Conservation (phyloP, 1,140 invertebrate genomes). For the Steinernema feltiae region DNA sequence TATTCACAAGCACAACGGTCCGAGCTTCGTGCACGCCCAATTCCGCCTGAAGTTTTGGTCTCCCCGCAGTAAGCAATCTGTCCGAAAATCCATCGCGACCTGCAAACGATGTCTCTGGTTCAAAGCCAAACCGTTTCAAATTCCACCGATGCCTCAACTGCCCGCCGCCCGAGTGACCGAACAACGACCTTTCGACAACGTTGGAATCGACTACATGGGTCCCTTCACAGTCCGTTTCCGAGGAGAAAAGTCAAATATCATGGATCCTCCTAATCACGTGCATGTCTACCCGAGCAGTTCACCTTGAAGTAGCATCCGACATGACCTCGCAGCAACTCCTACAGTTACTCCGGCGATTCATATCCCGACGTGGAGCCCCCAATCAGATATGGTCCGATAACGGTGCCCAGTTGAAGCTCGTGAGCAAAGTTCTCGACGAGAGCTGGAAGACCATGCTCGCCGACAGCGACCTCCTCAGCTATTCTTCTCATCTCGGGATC, state of each 20-base stretch:
- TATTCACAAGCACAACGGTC: too few relatives aligned
- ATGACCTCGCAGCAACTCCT: neutral
- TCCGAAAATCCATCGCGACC: too few relatives aligned
- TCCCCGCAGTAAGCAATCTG: too few relatives aligned
- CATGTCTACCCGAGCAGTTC: slow-evolving; percentile 17
- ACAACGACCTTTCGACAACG: slow-evolving; percentile 4
- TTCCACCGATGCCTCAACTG: slow-evolving; percentile 7
- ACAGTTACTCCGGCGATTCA: slow-evolving; percentile 11
- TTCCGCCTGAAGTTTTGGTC: too few relatives aligned
- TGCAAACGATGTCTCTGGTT: neutral
- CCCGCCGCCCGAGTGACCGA: neutral
- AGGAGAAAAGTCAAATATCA: neutral
- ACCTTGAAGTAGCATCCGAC: neutral
- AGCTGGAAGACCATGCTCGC: neutral
- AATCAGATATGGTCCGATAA: slow-evolving; percentile 7
- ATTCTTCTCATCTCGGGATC: neutral
- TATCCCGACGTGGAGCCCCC: slow-evolving; percentile 13
- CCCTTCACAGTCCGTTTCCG: neutral
- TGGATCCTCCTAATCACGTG: slow-evolving; percentile 24
- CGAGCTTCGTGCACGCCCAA: too few relatives aligned
- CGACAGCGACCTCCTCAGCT: neutral
- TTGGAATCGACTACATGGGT: slow-evolving; percentile 25
- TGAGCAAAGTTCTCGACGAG: neutral
- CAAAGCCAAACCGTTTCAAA: neutral
- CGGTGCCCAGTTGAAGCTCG: slow-evolving; percentile 5